phyloP scores from a whole-genome alignment of 2,113 vertebrate genomes.

The Ornithorhynchus anatinus region DNA sequence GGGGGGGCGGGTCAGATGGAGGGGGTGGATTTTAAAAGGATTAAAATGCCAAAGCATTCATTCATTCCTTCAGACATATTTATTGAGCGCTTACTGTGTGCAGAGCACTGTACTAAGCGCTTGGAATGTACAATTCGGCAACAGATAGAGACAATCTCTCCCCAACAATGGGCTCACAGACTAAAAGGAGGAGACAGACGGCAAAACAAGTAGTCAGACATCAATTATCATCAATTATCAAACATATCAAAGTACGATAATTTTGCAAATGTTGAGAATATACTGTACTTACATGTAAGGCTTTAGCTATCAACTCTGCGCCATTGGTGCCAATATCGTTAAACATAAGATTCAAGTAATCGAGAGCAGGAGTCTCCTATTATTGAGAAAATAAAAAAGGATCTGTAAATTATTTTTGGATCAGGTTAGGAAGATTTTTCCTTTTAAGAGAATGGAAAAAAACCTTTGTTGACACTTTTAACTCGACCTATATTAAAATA shows the following conservation, averaged over 20 bases:
- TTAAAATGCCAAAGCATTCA: conserved; percentile 14
- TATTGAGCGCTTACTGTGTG: too few species aligned
- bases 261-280: too few species aligned
- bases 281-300: conserved; percentile 82
- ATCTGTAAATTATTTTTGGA: background rate
- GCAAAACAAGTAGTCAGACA: too few species aligned
- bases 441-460: conserved; percentile 1
- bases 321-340: conserved; percentile 82
- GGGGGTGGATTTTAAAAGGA: too few species aligned
- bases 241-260: too few species aligned
- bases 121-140: too few species aligned
- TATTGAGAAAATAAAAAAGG: conserved; percentile 29
- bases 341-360: conserved; percentile 84
- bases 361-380: conserved; percentile 69
- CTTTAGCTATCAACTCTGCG: conserved; percentile 78
- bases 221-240: conserved; percentile 20
- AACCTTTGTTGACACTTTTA: background rate
- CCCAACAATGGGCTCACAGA: too few species aligned
- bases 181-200: too few species aligned
- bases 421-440: background rate
- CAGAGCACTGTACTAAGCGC: too few species aligned
- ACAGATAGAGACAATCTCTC: too few species aligned
- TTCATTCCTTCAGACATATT: too few species aligned
- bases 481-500: background rate
- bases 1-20: too few species aligned